Percentiles rank a stretch among this genome's conserved stretches.
Evolutionary conservation across 2,797 vertebrate species (phyloP).

Genomic region (Capromys pilorides): DNA sequence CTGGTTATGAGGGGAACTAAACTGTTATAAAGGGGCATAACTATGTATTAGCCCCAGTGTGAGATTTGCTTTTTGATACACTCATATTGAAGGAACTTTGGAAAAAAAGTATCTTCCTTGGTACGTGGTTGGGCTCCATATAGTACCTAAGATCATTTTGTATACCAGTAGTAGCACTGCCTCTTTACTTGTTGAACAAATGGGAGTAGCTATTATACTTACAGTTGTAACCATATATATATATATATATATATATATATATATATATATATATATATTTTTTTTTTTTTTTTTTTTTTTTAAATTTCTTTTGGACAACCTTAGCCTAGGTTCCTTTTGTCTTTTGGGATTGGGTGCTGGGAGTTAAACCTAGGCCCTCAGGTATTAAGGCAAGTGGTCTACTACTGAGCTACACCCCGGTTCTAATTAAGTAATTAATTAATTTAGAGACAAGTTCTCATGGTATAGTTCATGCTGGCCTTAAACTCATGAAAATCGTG

Average conservation of each 20-base stretch:
- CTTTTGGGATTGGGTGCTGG: background rate
- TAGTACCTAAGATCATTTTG: background rate
- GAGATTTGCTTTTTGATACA: conserved; percentile 8
- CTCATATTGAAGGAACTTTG: conserved; percentile 23
- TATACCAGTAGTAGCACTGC: background rate
- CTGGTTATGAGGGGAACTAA: conserved; percentile 56
- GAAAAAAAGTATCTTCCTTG: background rate
- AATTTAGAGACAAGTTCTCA: background rate
- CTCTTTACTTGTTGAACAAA: conserved; percentile 40
- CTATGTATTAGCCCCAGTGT: background rate
- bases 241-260: no score
- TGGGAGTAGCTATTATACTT: conserved; percentile 1
- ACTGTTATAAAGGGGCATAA: conserved; percentile 34
- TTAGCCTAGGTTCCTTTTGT: background rate
- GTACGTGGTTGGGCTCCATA: background rate
- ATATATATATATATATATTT: no score
- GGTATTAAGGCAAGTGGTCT: background rate
- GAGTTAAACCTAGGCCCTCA: background rate
- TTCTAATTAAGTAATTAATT: background rate
- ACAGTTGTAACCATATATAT: no score
- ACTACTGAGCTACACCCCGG: background rate
- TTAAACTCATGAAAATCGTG: no score
- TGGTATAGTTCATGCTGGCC: no score
- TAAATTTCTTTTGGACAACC: background rate
- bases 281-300: no score